Conservation (phyloP, 2,797 vertebrate species). For the Lacerta viridis region DNA sequence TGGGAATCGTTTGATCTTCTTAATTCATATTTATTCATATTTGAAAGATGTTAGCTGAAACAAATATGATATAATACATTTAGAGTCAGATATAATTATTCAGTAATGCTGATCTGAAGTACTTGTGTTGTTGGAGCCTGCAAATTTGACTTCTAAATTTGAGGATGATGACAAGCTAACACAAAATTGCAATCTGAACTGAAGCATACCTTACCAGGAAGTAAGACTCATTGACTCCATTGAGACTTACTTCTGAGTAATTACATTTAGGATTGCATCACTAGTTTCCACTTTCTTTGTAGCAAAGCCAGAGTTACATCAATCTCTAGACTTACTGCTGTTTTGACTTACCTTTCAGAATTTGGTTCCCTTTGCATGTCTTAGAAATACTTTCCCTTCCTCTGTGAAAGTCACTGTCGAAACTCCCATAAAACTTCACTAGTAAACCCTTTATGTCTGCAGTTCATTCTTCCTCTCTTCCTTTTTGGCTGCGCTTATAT, state of each 20-base stretch:
- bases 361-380: background rate
- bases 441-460: conserved; percentile 5
- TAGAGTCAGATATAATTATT: background rate
- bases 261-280: too few species aligned
- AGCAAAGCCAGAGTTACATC: rapidly evolving
- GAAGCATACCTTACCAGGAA: background rate
- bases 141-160: background rate
- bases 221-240: background rate
- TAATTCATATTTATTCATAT: conserved; percentile 42
- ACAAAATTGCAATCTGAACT: background rate
- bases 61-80: conserved; percentile 7
- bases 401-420: background rate
- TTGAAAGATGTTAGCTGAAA: conserved; percentile 19
- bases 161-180: too few species aligned
- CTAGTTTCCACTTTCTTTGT: background rate
- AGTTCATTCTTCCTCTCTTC: background rate
- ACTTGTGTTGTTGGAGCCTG: background rate
- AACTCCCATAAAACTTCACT: conserved; percentile 9
- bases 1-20: conserved; percentile 27
- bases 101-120: background rate
- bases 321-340: background rate
- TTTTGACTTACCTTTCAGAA: background rate
- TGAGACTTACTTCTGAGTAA: too few species aligned
- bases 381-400: background rate
- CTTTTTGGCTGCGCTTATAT: background rate